Evolutionary conservation across 1,140 invertebrate species (phyloP).

Genomic region (Philaenus spumarius): DNA sequence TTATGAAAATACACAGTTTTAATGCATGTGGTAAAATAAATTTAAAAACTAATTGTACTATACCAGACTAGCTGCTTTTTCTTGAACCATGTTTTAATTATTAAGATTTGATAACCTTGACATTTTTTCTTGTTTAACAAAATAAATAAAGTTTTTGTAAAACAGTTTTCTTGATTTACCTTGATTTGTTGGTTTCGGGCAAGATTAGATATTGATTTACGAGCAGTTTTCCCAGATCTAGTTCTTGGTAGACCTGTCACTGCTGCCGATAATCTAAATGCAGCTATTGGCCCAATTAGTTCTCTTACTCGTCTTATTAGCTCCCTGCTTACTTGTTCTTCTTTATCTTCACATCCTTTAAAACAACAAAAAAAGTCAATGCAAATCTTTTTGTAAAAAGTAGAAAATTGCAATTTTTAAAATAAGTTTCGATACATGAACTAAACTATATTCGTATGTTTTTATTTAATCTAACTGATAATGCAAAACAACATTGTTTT

Average conservation of each 20-base stretch:
- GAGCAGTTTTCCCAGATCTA: conserved; percentile 69
- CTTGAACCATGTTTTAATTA: conserved; percentile 1
- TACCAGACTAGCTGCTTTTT: neutral
- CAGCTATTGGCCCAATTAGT: conserved; percentile 81
- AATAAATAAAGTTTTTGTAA: too few relatives aligned
- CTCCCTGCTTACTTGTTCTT: conserved; percentile 54
- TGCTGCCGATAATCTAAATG: conserved; percentile 67
- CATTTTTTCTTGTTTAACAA: neutral
- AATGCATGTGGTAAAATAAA: too few relatives aligned
- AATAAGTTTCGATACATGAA: too few relatives aligned
- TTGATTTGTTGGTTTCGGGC: conserved; percentile 69
- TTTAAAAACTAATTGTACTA: too few relatives aligned
- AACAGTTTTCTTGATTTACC: too few relatives aligned
- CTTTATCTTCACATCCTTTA: conserved; percentile 24
- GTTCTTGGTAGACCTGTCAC: conserved; percentile 72
- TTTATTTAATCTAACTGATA: too few relatives aligned
- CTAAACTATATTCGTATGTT: too few relatives aligned
- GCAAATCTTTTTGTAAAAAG: too few relatives aligned
- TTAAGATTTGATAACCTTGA: neutral
- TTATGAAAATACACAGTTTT: too few relatives aligned
- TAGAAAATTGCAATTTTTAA: too few relatives aligned
- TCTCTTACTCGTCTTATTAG: conserved; percentile 65
- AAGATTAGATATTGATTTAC: conserved; percentile 78
- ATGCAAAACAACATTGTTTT: too few relatives aligned
- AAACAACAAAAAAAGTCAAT: too few relatives aligned